Evolutionary conservation across 1,140 invertebrate species (phyloP), one percentile per base, ranked within the genome.

Genomic region (Drosophila yakuba): DNA sequence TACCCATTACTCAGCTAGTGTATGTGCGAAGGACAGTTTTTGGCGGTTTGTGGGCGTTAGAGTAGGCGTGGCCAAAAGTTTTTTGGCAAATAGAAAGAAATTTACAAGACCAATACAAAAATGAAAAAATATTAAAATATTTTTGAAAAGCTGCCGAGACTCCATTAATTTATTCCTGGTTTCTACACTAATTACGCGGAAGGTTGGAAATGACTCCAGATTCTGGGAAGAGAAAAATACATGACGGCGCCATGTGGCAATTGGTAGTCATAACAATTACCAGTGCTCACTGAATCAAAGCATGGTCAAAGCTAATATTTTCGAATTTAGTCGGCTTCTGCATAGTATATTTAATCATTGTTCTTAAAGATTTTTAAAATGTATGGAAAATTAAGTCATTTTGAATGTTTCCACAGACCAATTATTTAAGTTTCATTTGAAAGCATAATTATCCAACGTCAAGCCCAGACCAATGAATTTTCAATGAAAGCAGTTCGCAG

Each of bases 161-260:
- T n/a, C n/a, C n/a, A n/a, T n/a, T n/a, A n/a, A n/a, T n/a, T n/a
- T n/a, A n/a, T n/a, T 39, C 74, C 44, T 74, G 48, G 52, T 52
- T 56, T 15, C 45, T 44, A 35, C 36, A 62, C 58, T 69, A 83
- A 61, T 78, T 68, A 57, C 32, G 17, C 71, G 69, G 45, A 83
- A 78, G 60, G 43, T 35, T 38, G 62, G 38, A 74, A 83, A 83
- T 75, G 67, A 56, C 69, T 51, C 11, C 11, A 20, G 32, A 8
- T 8, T 20, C 20, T 2, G 32, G 25, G 0, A 15, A 25, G 44
- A 3, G 57, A 59, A 28, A 15, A 47, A 17, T 41, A 52, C 43
- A 60, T 8, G 39, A 44, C 57, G n/a, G 12, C 4, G 35, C 28
- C 32, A 41, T 62, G 10, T n/a, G 61, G 25, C 54, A 44, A 77